Conservation (phyloP, 2,888 invertebrate species). For the Villa cingulata region DNA sequence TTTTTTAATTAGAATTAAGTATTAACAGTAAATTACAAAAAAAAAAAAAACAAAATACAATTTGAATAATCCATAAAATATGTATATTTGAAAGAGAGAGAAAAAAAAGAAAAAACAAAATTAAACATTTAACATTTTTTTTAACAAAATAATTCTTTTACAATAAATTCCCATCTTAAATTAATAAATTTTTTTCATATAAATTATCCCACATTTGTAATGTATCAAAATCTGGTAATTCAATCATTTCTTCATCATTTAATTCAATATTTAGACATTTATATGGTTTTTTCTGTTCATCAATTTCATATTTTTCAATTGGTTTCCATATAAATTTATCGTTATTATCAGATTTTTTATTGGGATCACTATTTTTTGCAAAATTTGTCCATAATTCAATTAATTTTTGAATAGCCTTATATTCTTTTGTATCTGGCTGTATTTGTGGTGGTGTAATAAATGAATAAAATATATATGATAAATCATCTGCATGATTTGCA, state of each 20-base stretch:
- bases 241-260: conserved; percentile 17
- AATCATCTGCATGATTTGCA: conserved; percentile 32
- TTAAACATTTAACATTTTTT: too few relatives aligned
- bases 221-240: conserved; percentile 26
- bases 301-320: not conserved
- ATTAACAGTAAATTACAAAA: too few relatives aligned
- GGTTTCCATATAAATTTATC: conserved; percentile 7
- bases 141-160: too few relatives aligned
- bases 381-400: conserved; percentile 29
- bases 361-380: conserved; percentile 27
- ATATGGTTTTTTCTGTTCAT: conserved; percentile 1
- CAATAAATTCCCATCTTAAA: too few relatives aligned
- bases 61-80: too few relatives aligned
- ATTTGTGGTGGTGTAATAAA: conserved; percentile 23
- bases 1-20: too few relatives aligned
- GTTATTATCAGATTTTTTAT: conserved; percentile 18
- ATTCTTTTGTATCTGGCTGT: conserved; percentile 21
- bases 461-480: conserved; percentile 29
- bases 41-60: too few relatives aligned
- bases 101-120: too few relatives aligned
- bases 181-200: conserved; percentile 14
- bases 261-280: conserved; percentile 27
- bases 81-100: too few relatives aligned
- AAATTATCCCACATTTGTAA: conserved; percentile 27
- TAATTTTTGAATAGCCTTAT: conserved; percentile 23